Conservation (phyloP, 2,888 invertebrate species). For the Cantharis rustica region DNA sequence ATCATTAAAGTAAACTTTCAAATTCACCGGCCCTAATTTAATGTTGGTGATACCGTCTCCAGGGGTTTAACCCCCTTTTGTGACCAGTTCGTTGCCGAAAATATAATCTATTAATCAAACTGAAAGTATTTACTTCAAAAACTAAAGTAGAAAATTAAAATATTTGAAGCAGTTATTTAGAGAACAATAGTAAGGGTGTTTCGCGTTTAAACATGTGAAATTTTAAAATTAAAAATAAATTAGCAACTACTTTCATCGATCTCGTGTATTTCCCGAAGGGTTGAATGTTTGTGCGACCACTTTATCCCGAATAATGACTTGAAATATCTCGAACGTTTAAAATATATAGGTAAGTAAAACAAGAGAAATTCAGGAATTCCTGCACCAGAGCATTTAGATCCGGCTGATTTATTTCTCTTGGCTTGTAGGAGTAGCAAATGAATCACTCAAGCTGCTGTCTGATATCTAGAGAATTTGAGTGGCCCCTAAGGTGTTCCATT, state of each 20-base stretch:
- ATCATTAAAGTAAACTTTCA: neutral
- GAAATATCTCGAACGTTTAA: constrained; percentile 23
- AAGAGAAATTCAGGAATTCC: constrained; percentile 27
- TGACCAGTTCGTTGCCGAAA: neutral
- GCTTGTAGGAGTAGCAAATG: constrained; percentile 31
- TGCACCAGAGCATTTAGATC: constrained; percentile 30
- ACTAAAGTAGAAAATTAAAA: neutral
- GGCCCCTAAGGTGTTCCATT: constrained; percentile 23
- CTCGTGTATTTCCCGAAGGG: neutral
- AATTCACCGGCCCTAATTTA: neutral
- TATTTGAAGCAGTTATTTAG: neutral
- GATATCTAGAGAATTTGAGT: constrained; percentile 30
- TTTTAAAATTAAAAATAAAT: neutral
- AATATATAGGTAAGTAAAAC: constrained; percentile 28
- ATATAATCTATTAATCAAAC: neutral
- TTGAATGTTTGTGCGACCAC: neutral
- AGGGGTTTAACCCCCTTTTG: neutral
- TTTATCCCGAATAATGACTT: constrained; percentile 12
- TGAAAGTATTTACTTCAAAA: neutral
- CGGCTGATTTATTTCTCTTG: constrained; percentile 29
- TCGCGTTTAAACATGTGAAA: too few species aligned
- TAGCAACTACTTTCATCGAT: neutral
- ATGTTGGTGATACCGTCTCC: neutral
- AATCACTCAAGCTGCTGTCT: constrained; percentile 32
- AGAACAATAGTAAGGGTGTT: neutral